Conservation (phyloP, 2,888 invertebrate species). For the Opisthograptis luteolata region DNA sequence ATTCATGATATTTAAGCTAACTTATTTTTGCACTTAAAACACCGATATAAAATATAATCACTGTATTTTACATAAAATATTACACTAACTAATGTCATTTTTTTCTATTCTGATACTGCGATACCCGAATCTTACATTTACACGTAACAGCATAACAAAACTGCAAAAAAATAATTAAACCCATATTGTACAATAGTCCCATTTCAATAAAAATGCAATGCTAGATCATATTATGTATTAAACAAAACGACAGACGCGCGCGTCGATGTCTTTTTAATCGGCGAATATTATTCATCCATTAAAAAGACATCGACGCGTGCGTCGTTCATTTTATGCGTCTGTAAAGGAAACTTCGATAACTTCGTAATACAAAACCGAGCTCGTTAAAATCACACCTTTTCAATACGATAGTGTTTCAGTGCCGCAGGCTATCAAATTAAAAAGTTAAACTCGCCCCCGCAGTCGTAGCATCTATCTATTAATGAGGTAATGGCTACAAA, state of each 20-base stretch:
- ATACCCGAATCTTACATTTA: too few relatives aligned
- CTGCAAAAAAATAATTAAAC: not conserved
- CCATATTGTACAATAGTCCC: not conserved
- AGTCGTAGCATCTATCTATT: conserved; percentile 61
- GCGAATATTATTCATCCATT: conserved; percentile 7
- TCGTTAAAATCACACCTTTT: conserved; percentile 70
- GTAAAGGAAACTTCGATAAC: conserved; percentile 12
- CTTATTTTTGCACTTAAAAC: too few relatives aligned
- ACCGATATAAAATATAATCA: too few relatives aligned
- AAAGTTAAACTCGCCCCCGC: conserved; percentile 68
- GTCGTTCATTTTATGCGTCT: conserved; percentile 1
- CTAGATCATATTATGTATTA: too few relatives aligned
- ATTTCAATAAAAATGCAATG: conserved; percentile 6
- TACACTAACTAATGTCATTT: too few relatives aligned
- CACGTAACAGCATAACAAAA: too few relatives aligned
- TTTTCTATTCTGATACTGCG: too few relatives aligned
- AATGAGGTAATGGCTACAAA: conserved; percentile 73
- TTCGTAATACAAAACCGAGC: conserved; percentile 9
- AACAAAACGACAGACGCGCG: too few relatives aligned
- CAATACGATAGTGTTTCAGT: conserved; percentile 47
- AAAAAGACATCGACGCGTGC: conserved; percentile 33
- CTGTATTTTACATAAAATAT: too few relatives aligned
- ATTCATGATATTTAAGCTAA: too few relatives aligned
- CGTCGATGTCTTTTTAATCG: too few relatives aligned
- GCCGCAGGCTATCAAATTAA: conserved; percentile 72